A percentile compares a stretch with the other conserved stretches of the same genome.
Conservation (phyloP, 2,113 vertebrate genomes). For the Oxygymnocypris stewartii region DNA sequence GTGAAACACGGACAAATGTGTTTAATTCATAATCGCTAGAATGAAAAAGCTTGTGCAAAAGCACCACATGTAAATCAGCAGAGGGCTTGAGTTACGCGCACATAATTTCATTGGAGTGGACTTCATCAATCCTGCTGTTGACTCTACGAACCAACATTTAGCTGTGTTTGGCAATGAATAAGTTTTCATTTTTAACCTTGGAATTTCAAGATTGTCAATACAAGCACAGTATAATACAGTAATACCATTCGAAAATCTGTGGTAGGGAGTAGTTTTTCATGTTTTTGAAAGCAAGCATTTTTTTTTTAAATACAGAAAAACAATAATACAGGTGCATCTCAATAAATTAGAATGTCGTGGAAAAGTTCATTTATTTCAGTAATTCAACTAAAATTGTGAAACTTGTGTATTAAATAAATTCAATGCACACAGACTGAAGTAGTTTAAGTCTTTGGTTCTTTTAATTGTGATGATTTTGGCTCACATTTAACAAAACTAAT, state of each 20-base stretch:
- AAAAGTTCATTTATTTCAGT: no score
- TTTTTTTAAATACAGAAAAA: neutral
- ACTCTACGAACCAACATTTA: neutral
- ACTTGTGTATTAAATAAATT: no score
- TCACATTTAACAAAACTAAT: no score
- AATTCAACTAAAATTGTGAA: no score
- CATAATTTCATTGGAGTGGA: conserved; percentile 26
- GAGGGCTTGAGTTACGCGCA: neutral
- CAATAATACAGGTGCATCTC: no score
- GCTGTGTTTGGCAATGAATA: neutral
- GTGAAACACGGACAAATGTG: no score
- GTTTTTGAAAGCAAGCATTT: neutral
- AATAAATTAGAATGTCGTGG: no score
- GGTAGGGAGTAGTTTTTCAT: neutral
- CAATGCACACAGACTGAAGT: no score
- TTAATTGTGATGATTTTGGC: no score
- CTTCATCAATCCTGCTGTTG: conserved; percentile 19
- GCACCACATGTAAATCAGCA: conserved; percentile 24
- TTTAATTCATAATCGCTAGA: no score
- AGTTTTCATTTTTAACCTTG: neutral
- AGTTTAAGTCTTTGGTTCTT: no score
- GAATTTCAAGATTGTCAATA: neutral
- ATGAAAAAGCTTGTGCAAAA: conserved; percentile 27
- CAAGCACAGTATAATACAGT: no score
- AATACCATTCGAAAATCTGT: neutral